Conservation (phyloP, 1,140 invertebrate species). For the Drosophila ohnishii region DNA sequence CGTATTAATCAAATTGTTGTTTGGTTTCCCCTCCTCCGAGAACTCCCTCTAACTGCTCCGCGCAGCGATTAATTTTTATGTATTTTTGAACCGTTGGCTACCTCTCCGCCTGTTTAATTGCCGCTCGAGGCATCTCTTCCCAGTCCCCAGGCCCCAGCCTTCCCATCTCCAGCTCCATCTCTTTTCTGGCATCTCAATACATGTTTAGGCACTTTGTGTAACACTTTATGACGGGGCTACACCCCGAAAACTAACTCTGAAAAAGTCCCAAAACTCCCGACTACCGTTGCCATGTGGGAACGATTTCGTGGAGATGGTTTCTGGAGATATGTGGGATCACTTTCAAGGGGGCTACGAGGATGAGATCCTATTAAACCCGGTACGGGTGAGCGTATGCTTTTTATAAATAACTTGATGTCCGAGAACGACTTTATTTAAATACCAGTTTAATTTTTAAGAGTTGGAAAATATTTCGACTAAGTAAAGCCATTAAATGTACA, state of each 20-base stretch:
- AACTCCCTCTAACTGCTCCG: conserved; percentile 4
- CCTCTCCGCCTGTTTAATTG: conserved; percentile 68
- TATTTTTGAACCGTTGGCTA: conserved; percentile 51
- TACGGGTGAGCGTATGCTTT: neutral
- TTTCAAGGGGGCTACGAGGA: conserved; percentile 24
- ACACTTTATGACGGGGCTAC: conserved; percentile 75
- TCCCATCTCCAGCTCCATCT: conserved; percentile 24
- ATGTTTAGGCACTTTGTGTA: conserved; percentile 80
- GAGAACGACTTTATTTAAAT: conserved; percentile 28
- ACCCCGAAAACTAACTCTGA: conserved; percentile 34
- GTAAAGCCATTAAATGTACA: neutral
- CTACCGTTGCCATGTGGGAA: conserved; percentile 70
- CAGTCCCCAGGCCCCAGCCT: neutral
- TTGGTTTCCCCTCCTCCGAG: conserved; percentile 5
- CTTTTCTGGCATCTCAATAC: conserved; percentile 73
- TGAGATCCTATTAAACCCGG: conserved; percentile 21
- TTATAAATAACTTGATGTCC: neutral
- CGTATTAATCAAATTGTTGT: conserved; percentile 79
- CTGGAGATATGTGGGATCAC: conserved; percentile 39
- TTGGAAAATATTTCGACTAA: neutral
- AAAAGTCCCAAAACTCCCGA: conserved; percentile 23
- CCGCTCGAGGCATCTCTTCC: conserved; percentile 44
- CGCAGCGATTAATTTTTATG: conserved; percentile 73
- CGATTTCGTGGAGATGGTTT: conserved; percentile 38
- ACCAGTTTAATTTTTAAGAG: neutral